phyloP scores from a whole-genome alignment of 2,113 vertebrate genomes.

The Cisticola juncidis region DNA sequence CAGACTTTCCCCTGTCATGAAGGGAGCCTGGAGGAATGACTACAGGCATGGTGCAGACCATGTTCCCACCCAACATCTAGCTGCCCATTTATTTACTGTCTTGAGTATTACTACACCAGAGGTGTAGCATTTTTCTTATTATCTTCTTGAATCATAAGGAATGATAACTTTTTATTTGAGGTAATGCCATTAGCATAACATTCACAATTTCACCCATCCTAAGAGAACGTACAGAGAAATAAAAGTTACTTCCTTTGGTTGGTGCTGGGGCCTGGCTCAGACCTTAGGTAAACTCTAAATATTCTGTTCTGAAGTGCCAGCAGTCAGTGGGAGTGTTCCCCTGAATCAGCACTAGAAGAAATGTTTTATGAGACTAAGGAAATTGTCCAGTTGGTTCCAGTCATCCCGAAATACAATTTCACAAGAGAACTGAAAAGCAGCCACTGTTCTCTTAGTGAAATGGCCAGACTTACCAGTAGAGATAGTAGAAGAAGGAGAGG shows the following conservation, averaged over 20 bases:
- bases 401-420: neutral
- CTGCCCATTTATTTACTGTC: neutral
- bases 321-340: neutral
- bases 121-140: neutral
- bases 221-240: neutral
- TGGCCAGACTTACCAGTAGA: constrained; percentile 89
- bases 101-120: neutral
- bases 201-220: neutral
- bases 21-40: neutral
- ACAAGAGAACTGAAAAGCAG: neutral
- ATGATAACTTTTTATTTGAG: neutral
- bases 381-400: neutral
- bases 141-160: neutral
- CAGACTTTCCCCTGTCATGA: neutral
- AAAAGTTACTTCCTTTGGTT: neutral
- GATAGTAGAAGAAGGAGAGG: constrained; percentile 99
- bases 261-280: neutral
- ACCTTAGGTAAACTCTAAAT: neutral
- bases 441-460: neutral
- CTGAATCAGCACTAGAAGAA: neutral
- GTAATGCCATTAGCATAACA: neutral
- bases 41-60: neutral
- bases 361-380: neutral
- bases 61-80: neutral
- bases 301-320: neutral